phyloP scores from a whole-genome alignment of 2,888 invertebrate species.

The Mayetiola destructor region DNA sequence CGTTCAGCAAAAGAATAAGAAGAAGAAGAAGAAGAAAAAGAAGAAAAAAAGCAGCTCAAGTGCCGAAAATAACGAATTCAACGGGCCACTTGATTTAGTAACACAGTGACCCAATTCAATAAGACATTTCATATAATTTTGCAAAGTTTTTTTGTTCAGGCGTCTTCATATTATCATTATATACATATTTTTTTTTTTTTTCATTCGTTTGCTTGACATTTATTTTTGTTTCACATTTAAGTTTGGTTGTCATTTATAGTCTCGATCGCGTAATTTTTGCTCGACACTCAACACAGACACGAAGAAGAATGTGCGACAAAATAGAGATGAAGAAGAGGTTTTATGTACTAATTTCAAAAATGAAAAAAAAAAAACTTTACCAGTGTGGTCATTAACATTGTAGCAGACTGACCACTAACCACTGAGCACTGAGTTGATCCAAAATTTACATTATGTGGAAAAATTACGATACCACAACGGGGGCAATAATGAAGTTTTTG shows the following conservation, averaged over 20 bases:
- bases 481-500: too few relatives aligned
- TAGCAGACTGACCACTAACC: too few relatives aligned
- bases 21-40: too few relatives aligned
- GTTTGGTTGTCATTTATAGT: not conserved
- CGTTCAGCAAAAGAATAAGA: too few relatives aligned
- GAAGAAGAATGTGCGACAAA: not conserved
- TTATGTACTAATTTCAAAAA: not conserved
- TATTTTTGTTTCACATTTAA: not conserved
- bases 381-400: too few relatives aligned
- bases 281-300: not conserved
- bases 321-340: not conserved
- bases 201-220: not conserved
- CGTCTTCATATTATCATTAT: too few relatives aligned
- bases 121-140: not conserved
- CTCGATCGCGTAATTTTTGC: not conserved
- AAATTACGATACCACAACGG: too few relatives aligned
- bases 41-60: too few relatives aligned
- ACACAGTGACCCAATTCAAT: conserved; percentile 7
- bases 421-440: too few relatives aligned
- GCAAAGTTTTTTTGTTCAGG: too few relatives aligned
- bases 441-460: too few relatives aligned
- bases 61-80: conserved; percentile 7
- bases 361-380: too few relatives aligned
- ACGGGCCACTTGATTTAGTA: conserved; percentile 10
- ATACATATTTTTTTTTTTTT: not conserved